Percentiles rank a stretch among this genome's conserved stretches.
phyloP scores from a whole-genome alignment of 2,797 vertebrate species.

The Otolemur crassicaudatus region DNA sequence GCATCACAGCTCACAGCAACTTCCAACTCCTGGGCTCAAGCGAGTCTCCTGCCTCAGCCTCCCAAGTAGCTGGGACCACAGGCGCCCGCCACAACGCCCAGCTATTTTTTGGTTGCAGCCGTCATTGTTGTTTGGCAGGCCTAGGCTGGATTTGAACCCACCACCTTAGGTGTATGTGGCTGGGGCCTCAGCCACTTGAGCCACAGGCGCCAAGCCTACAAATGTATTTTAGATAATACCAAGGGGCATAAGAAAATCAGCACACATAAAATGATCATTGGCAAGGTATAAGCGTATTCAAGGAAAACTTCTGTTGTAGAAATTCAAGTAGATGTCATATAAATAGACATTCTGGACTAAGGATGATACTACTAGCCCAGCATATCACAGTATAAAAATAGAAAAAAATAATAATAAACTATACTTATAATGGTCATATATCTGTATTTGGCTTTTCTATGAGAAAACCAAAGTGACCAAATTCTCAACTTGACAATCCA shows the following conservation, averaged over 20 bases:
- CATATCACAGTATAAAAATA: background rate
- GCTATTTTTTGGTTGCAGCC: too few relatives aligned
- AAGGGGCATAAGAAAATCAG: background rate
- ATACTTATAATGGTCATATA: background rate
- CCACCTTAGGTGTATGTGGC: too few relatives aligned
- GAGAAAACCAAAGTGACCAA: conserved; percentile 5
- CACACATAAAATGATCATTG: background rate
- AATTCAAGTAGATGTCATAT: background rate
- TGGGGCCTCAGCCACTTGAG: too few relatives aligned
- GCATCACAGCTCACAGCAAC: too few relatives aligned
- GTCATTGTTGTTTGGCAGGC: too few relatives aligned
- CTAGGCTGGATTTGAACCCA: too few relatives aligned
- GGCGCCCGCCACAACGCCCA: too few relatives aligned
- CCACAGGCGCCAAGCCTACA: too few relatives aligned
- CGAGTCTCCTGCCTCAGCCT: too few relatives aligned
- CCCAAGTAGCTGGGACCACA: too few relatives aligned
- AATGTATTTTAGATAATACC: conserved; percentile 39
- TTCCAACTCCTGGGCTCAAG: too few relatives aligned
- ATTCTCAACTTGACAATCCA: background rate
- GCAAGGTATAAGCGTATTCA: conserved; percentile 4
- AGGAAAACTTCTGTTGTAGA: background rate
- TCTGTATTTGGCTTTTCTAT: background rate
- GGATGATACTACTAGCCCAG: background rate
- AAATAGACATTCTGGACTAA: background rate
- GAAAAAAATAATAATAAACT: background rate